Conservation (phyloP, 2,113 vertebrate genomes). For the Leiothrix lutea region DNA sequence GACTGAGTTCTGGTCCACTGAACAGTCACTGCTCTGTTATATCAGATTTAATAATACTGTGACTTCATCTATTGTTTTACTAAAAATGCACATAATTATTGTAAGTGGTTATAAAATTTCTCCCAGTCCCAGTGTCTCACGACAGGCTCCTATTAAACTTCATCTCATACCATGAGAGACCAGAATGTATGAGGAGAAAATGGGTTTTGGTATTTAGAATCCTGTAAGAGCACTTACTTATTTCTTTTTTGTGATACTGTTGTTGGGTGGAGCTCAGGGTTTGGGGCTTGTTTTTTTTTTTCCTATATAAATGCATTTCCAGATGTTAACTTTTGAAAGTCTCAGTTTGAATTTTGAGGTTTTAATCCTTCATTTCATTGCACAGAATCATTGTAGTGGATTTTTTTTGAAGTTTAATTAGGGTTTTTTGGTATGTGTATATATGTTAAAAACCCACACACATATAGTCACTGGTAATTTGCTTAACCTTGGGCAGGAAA, state of each 20-base stretch:
- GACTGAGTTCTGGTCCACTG: not conserved
- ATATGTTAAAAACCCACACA: not conserved
- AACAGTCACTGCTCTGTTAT: not conserved
- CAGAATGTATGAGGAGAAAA: not conserved
- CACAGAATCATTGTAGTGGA: not conserved
- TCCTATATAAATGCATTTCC: not conserved
- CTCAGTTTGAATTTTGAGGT: not conserved
- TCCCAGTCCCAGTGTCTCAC: not conserved
- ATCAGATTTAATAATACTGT: not conserved
- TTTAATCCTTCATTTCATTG: not conserved
- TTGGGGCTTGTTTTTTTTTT: not conserved
- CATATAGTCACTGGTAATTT: not conserved
- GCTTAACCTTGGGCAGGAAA: not conserved
- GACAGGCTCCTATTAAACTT: not conserved
- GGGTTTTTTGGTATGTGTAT: rapidly evolving
- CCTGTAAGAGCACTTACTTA: not conserved
- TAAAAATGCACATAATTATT: not conserved
- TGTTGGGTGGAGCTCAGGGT: not conserved
- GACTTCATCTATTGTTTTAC: not conserved
- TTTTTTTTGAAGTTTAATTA: not conserved
- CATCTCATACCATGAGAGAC: not conserved
- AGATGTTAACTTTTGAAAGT: not conserved
- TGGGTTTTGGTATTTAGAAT: not conserved
- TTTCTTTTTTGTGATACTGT: not conserved
- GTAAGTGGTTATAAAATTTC: not conserved